Base-by-base conservation (phyloP, 2,888 invertebrate species). In the Ptilodon capucinus region DNA sequence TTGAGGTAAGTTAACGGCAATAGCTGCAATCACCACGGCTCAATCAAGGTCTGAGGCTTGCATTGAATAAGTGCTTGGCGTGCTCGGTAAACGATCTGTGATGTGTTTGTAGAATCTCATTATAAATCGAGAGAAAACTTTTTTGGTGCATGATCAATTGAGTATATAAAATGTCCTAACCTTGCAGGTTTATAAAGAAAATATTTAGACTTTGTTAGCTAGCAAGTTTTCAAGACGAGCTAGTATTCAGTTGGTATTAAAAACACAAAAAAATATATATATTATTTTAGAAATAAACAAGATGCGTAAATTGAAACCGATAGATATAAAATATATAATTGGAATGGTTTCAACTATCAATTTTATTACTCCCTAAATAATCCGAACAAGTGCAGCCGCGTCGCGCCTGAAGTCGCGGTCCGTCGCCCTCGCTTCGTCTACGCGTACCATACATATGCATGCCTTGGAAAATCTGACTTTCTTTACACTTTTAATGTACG, bases 391-490 rank as follows among this genome's bases (percentile, higher is more conserved):
- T 51, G 52, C 39, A 34, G 30, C 44, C 32, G 47, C 40, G 40
- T 17, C 25, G 40, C 9, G n/a, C n/a, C n/a, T n/a, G n/a, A 16
- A 42, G 81, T 77, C 64, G 58, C 82, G 85, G 72, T 84, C 79
- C 73, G 76, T 57, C 60, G 81, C 74, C 35, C 68, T 54, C 76
- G 71, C 35, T 68, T 54, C 76, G 71, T 64, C 73, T 72, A 69
- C 59, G 60, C 58, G 53, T 60, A 71, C 74, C 76, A 84, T 85
- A 74, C 81, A 85, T 84, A 81, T 80, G 79, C 73, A 84, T 81
- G 74, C 68, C 5, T 73, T 83, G 81, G 83, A 85, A 83, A 86
- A 81, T 79, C 76, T 57, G 66, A 86, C 89, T 89, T 89, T 88
- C 88, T 86, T 88, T 70, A 80, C 76, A 78, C 81, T 73, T 70